phyloP scores from a whole-genome alignment of 2,113 vertebrate genomes.

The Nycticorax nycticorax region DNA sequence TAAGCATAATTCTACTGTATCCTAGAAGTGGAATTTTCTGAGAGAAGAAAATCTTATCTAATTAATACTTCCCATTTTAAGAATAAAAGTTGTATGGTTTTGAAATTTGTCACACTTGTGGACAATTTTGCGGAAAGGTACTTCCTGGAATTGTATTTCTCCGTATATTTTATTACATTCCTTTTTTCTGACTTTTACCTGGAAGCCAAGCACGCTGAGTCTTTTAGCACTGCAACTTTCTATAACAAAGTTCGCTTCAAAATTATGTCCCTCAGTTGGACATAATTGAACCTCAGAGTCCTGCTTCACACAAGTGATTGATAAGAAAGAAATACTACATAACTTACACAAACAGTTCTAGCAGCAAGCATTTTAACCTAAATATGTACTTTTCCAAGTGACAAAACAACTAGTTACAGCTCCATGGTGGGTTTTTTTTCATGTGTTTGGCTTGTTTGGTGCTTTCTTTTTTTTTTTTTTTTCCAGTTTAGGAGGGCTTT shows the following conservation, averaged over 20 bases:
- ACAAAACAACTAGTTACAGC: background rate
- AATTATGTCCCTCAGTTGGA: background rate
- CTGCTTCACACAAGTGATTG: background rate
- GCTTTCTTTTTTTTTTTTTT: background rate
- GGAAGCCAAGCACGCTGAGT: background rate
- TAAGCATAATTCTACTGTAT: background rate
- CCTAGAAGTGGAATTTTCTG: background rate
- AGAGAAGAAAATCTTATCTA: background rate
- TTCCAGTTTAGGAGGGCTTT: no score
- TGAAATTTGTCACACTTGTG: background rate
- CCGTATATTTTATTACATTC: background rate
- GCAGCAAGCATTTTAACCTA: background rate
- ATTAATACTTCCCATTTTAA: background rate
- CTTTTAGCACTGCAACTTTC: background rate
- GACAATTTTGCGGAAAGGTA: background rate
- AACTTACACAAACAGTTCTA: background rate
- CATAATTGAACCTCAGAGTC: background rate
- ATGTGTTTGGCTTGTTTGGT: background rate
- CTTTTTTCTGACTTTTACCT: background rate
- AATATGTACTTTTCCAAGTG: background rate
- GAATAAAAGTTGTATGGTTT: background rate
- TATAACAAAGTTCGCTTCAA: background rate
- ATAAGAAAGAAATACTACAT: background rate
- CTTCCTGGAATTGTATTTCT: background rate
- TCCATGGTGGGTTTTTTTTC: background rate